Conservation (phyloP, 2,797 vertebrate genomes). For the Chelon auratus region DNA sequence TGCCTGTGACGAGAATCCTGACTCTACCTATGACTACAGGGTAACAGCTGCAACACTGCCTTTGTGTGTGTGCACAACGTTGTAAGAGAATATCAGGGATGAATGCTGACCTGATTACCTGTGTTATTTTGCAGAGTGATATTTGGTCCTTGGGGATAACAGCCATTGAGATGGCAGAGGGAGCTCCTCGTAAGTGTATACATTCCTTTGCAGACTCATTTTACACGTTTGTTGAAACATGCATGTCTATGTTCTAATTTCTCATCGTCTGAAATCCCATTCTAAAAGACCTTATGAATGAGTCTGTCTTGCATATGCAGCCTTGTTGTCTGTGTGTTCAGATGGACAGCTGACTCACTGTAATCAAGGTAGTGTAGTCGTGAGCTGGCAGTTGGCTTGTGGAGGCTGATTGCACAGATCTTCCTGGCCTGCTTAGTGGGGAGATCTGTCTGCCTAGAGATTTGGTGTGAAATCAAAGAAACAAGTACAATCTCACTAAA, state of each 20-base stretch:
- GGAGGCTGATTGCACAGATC: conserved; percentile 66
- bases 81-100: conserved; percentile 5
- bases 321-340: conserved; percentile 66
- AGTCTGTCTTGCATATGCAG: conserved; percentile 56
- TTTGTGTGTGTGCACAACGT: conserved; percentile 1
- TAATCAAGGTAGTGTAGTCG: conserved; percentile 76
- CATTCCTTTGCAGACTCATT: conserved; percentile 11
- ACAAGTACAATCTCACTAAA: conserved; percentile 12
- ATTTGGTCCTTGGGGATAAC: conserved; percentile 97
- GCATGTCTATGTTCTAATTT: conserved; percentile 15
- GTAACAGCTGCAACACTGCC: conserved; percentile 69
- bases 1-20: conserved; percentile 95
- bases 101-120: conserved; percentile 11
- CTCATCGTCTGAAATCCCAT: conserved; percentile 31
- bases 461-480: conserved; percentile 45
- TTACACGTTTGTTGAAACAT: conserved; percentile 4
- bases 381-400: conserved; percentile 72
- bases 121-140: conserved; percentile 87
- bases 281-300: conserved; percentile 65
- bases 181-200: conserved; percentile 91
- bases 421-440: conserved; percentile 36
- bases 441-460: conserved; percentile 49
- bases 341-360: conserved; percentile 77
- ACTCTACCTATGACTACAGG: conserved; percentile 95
- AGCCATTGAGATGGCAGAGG: conserved; percentile 96